These are phyloP conservation scores for Stictocephala bisonia DNA, from an alignment of 2,888 invertebrate genomes.

Conservation along the genomic window DNA sequence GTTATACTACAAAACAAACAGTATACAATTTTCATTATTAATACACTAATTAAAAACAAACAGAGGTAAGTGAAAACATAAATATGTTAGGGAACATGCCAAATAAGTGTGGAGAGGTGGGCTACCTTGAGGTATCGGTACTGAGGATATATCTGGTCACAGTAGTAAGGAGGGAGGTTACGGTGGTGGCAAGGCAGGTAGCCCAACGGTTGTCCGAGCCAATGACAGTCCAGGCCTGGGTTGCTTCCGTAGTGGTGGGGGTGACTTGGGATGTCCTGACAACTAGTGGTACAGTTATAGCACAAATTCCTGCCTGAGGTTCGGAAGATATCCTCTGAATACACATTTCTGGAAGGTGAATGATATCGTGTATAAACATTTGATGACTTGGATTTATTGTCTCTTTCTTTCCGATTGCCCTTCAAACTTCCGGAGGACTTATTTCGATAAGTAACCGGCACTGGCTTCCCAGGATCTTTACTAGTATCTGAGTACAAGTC, in stretches of 20 bases:
- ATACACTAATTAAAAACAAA: no score
- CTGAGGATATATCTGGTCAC: constrained; percentile 41
- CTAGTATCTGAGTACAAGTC: constrained; percentile 14
- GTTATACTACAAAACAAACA: no score
- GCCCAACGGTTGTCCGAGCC: constrained; percentile 35
- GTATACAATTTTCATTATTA: no score
- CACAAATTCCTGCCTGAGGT: constrained; percentile 51
- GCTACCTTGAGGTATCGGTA: constrained; percentile 31
- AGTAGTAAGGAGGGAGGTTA: constrained; percentile 32
- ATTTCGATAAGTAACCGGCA: constrained; percentile 33
- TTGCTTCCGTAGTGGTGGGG: constrained; percentile 44
- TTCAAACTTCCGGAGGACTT: constrained; percentile 65
- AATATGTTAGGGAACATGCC: no score
- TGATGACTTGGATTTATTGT: constrained; percentile 74
- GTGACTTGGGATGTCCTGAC: constrained; percentile 42
- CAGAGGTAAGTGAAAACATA: no score
- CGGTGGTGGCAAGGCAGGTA: constrained; percentile 39
- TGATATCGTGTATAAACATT: constrained; percentile 60
- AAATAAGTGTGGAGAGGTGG: no score
- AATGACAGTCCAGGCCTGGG: constrained; percentile 44
- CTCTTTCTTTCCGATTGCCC: constrained; percentile 71
- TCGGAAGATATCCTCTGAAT: constrained; percentile 24
- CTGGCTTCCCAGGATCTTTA: constrained; percentile 14
- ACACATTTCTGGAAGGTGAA: constrained; percentile 50
- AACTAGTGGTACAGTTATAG: constrained; percentile 39